These are phyloP conservation scores for Silurus meridionalis DNA, from an alignment of 2,113 vertebrate species.

Conservation along the genomic window DNA sequence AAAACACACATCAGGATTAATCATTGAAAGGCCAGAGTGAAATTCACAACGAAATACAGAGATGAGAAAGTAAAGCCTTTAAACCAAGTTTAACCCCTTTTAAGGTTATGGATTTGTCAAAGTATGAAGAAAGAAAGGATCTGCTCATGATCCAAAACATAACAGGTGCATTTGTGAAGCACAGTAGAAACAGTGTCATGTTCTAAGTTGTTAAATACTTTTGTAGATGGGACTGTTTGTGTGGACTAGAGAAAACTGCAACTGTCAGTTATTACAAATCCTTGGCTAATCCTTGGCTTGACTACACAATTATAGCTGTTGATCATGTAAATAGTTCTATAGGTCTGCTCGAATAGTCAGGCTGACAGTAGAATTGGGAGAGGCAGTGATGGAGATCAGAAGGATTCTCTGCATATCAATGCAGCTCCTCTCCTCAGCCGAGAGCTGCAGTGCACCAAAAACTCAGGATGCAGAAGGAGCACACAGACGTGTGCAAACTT, in stretches of 20 bases:
- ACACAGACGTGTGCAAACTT: slow-evolving; percentile 46
- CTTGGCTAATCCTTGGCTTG: background rate
- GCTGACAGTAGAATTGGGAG: slow-evolving; percentile 52
- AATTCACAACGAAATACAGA: background rate
- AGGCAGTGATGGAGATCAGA: slow-evolving; percentile 79
- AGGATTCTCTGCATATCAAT: slow-evolving; percentile 91
- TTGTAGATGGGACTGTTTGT: background rate
- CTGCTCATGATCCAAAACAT: background rate
- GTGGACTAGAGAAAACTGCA: background rate
- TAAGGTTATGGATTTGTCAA: background rate
- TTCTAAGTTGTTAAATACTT: background rate
- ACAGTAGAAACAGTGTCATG: background rate
- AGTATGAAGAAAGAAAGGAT: background rate
- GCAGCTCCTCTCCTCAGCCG: slow-evolving; percentile 79
- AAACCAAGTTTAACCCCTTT: background rate
- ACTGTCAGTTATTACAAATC: background rate
- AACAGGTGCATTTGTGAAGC: background rate
- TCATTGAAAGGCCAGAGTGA: background rate
- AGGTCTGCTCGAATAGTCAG: background rate
- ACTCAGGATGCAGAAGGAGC: slow-evolving; percentile 62
- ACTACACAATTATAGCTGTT: background rate
- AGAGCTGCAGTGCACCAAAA: slow-evolving; percentile 97
- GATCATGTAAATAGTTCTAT: background rate
- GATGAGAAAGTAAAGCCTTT: background rate
- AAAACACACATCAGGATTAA: background rate